Conservation (phyloP, 1,140 invertebrate genomes). For the Popillia japonica region DNA sequence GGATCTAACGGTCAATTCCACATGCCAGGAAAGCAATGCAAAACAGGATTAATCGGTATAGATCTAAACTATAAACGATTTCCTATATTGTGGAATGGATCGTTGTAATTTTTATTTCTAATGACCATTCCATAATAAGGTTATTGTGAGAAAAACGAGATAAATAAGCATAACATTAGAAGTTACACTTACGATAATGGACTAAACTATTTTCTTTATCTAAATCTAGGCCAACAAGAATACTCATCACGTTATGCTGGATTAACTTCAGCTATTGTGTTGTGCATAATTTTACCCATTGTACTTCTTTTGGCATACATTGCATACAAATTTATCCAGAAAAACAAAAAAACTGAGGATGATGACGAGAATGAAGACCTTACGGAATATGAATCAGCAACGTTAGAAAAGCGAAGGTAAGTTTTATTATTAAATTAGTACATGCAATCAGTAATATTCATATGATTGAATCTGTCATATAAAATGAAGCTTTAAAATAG, state of each 20-base stretch:
- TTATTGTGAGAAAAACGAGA: not conserved
- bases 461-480: too few species aligned
- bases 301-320: constrained; percentile 75
- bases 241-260: constrained; percentile 79
- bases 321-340: constrained; percentile 71
- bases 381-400: constrained; percentile 20
- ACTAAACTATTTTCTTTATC: not conserved
- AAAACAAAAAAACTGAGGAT: constrained; percentile 64
- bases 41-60: constrained; percentile 27
- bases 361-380: constrained; percentile 58
- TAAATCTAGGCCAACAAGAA: constrained; percentile 75
- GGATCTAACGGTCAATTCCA: constrained; percentile 46
- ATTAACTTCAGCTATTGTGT: constrained; percentile 77
- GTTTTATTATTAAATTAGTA: not conserved
- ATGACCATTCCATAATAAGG: constrained; percentile 42
- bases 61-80: not conserved
- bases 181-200: too few species aligned
- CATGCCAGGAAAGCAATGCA: constrained; percentile 46
- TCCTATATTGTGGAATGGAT: constrained; percentile 52
- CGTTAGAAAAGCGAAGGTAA: constrained; percentile 41
- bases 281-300: constrained; percentile 78
- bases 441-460: not conserved
- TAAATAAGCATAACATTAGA: not conserved
- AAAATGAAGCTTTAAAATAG: too few species aligned
- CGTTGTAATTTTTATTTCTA: constrained; percentile 45